Evolutionary conservation across 2,113 vertebrate genomes (phyloP).

Genomic region (Tretioscincus oriximinensis): DNA sequence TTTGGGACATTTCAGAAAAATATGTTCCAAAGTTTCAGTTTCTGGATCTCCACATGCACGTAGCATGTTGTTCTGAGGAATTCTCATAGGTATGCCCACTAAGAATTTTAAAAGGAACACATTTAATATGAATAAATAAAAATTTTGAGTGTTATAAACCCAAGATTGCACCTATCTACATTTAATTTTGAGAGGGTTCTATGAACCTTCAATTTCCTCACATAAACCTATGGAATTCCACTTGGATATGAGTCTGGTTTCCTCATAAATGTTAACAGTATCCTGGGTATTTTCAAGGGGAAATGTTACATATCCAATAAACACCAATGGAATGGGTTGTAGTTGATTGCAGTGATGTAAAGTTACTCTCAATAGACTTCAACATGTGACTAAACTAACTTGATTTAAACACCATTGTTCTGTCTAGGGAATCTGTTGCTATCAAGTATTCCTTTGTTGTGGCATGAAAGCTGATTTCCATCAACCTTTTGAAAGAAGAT

Average conservation of each 20-base stretch:
- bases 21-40: too few species aligned
- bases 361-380: constrained; percentile 1
- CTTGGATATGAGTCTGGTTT: constrained; percentile 39
- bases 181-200: neutral
- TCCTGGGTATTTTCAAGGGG: constrained; percentile 22
- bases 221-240: constrained; percentile 37
- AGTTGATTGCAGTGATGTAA: constrained; percentile 24
- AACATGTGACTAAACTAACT: constrained; percentile 13
- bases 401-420: neutral
- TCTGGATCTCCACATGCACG: too few species aligned
- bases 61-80: too few species aligned
- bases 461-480: constrained; percentile 6
- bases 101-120: too few species aligned
- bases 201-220: constrained; percentile 18
- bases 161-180: too few species aligned
- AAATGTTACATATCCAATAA: constrained; percentile 15
- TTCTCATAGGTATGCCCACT: too few species aligned
- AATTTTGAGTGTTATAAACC: too few species aligned
- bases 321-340: neutral
- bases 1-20: too few species aligned
- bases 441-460: constrained; percentile 4
- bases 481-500: constrained; percentile 25
- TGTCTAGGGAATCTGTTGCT: constrained; percentile 10
- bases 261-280: constrained; percentile 44
- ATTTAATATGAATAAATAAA: too few species aligned